Percentiles rank a stretch among this genome's conserved stretches.
phyloP scores from a whole-genome alignment of 1,140 invertebrate species.

The Tetraneura akinire region DNA sequence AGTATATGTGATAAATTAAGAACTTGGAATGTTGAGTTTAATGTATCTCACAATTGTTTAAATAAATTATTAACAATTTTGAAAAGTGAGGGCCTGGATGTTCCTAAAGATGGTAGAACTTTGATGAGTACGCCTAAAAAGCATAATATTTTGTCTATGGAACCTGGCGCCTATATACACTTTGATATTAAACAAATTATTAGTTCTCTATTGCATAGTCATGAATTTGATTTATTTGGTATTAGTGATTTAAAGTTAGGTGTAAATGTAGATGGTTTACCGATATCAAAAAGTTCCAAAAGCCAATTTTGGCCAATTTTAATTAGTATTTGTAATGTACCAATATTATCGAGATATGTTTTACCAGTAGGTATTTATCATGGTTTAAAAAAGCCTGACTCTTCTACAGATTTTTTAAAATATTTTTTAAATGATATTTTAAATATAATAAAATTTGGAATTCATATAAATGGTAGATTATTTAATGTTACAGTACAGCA shows the following conservation, averaged over 20 bases:
- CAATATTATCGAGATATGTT: background rate
- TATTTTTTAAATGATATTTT: conserved; percentile 6
- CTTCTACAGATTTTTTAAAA: background rate
- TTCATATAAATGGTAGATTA: background rate
- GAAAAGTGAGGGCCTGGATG: background rate
- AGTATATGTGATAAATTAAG: conserved; percentile 2
- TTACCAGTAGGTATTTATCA: conserved; percentile 19
- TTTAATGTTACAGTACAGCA: background rate
- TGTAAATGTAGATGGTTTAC: conserved; percentile 11
- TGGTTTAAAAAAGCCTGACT: background rate
- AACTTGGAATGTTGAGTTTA: conserved; percentile 4
- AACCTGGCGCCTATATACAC: background rate
- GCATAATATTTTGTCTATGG: background rate
- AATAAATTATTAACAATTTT: background rate
- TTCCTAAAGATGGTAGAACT: background rate
- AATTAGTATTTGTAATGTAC: conserved; percentile 10
- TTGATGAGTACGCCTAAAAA: conserved; percentile 7
- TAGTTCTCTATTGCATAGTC: background rate
- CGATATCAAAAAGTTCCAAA: conserved; percentile 8
- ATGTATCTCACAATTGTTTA: conserved; percentile 15
- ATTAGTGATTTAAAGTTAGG: background rate
- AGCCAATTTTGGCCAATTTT: conserved; percentile 22
- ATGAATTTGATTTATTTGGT: background rate
- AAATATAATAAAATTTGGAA: background rate
- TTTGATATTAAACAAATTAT: conserved; percentile 10